A percentile compares a stretch with the other conserved stretches of the same genome.
Conservation (phyloP, 2,888 invertebrate genomes). For the Cephus pygmeus region DNA sequence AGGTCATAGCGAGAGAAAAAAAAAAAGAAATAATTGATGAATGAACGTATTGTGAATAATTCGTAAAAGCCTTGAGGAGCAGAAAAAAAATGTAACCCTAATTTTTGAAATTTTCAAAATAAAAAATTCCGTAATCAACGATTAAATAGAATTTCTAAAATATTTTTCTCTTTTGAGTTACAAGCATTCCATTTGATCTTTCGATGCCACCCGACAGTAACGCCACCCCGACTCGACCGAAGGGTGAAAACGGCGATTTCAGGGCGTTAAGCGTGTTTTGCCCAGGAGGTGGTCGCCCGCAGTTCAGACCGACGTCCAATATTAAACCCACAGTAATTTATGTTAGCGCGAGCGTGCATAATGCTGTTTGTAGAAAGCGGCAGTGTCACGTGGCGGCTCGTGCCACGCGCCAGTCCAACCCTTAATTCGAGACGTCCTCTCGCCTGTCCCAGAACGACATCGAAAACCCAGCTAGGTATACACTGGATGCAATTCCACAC, state of each 20-base stretch:
- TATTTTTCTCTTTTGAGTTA: background rate
- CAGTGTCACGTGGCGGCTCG: constrained; percentile 62
- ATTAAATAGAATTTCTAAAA: background rate
- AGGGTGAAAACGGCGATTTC: background rate
- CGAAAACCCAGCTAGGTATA: constrained; percentile 21
- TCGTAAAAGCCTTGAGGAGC: background rate
- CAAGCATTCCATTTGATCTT: background rate
- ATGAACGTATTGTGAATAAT: background rate
- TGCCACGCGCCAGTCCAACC: constrained; percentile 43
- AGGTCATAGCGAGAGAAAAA: background rate
- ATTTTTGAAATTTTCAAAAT: background rate
- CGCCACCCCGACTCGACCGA: background rate
- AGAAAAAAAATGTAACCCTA: background rate
- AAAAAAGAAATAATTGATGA: background rate
- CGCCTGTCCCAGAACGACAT: constrained; percentile 34
- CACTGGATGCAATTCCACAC: constrained; percentile 28
- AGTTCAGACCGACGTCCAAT: constrained; percentile 52
- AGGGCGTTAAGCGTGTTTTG: constrained; percentile 43
- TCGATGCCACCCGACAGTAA: background rate
- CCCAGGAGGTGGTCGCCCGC: constrained; percentile 52
- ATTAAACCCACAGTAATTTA: constrained; percentile 65
- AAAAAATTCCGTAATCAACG: background rate
- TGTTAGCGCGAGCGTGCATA: constrained; percentile 64
- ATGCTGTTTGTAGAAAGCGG: constrained; percentile 63
- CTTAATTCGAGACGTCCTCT: constrained; percentile 47